Base-by-base conservation (phyloP, 2,888 invertebrate genomes). In the Zygothrica quintamaculata region DNA sequence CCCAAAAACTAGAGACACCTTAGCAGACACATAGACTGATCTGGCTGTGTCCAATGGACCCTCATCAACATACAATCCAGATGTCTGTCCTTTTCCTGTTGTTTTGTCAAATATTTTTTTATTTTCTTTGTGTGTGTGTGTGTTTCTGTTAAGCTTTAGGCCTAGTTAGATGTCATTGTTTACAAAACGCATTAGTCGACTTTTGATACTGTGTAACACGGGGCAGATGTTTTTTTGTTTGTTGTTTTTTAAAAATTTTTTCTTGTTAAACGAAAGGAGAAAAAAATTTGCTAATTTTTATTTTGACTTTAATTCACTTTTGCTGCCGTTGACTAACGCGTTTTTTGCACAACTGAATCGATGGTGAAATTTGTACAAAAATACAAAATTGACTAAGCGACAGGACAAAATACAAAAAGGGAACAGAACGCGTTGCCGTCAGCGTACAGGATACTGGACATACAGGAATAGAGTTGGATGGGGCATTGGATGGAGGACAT, bases 251-350 rank as follows among this genome's bases (percentile, higher is more conserved):
- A 26, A 6, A 5, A 29, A 29, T 29, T 7, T 29, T 5, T 29
- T 29, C n/a, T 29, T 29, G n/a, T 29, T 29, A 8, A 22, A 22
- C 3, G 29, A 26, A 12, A 22, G n/a, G 15, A 34, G 44, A n/a
- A n/a, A n/a, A n/a, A n/a, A n/a, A 52, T 62, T 53, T 62, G 39
- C 48, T 48, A 37, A 46, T 65, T 62, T 55, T 18, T 37, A 22
- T 50, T 46, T 60, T 9, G 16, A 40, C 42, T 42, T 33, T 36
- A 15, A 5, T 58, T 39, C 40, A 56, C 40, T 56, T 67, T 48
- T 77, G 70, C 80, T 67, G 70, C 76, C 86, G 84, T 46, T 65
- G 73, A 52, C 80, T 62, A 74, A 80, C 77, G 87, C 87, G 86
- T 66, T 84, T 86, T 80, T 84, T 65, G 66, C 77, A 46, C 68